A percentile compares a stretch with the other conserved stretches of the same genome.
Evolutionary conservation across 2,797 vertebrate genomes (phyloP).

Genomic region (Mus spretus): DNA sequence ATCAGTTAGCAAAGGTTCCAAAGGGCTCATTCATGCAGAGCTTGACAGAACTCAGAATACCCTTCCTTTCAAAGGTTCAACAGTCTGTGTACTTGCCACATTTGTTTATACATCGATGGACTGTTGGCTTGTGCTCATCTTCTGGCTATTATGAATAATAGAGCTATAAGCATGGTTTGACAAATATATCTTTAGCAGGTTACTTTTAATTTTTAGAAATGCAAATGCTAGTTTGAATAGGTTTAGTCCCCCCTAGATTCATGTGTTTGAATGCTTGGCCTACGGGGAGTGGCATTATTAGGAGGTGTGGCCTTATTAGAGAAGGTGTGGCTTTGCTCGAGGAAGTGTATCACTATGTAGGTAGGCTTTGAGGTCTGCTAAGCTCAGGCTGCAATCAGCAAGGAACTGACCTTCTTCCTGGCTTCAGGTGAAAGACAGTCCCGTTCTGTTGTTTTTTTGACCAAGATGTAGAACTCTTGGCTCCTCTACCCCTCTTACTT

Average conservation of each 20-base stretch:
- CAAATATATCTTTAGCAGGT: not conserved
- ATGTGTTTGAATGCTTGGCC: not conserved
- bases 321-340: not conserved
- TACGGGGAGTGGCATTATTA: not conserved
- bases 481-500: not conserved
- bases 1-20: not conserved
- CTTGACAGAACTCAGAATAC: conserved; percentile 2
- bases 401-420: not conserved
- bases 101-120: not conserved
- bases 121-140: not conserved
- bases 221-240: not conserved
- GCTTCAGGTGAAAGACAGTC: not conserved
- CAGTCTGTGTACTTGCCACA: not conserved
- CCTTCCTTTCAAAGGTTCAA: not conserved
- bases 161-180: not conserved
- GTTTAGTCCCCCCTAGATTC: not conserved
- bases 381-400: not conserved
- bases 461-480: not conserved
- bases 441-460: not conserved
- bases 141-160: conserved; percentile 7
- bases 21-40: not conserved
- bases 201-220: not conserved
- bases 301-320: not conserved
- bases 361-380: not conserved
- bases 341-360: not conserved